These are phyloP conservation scores for Taurulus bubalis DNA, from an alignment of 2,113 vertebrate genomes.

Conservation along the genomic window DNA sequence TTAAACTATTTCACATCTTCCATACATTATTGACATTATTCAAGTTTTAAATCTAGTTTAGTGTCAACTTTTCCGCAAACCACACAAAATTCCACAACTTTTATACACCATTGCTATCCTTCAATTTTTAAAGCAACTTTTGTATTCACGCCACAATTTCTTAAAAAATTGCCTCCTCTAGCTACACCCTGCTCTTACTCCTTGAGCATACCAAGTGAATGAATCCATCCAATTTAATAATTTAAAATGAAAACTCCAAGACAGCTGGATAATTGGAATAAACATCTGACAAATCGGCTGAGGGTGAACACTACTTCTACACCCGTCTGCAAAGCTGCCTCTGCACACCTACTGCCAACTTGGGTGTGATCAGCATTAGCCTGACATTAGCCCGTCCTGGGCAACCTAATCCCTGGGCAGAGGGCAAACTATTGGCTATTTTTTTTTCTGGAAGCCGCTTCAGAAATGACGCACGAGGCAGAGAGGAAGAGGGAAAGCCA, in stretches of 20 bases:
- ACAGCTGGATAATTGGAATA: slow-evolving; percentile 8
- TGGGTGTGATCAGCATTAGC: slow-evolving; percentile 57
- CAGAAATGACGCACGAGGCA: slow-evolving; percentile 38
- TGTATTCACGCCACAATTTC: neutral
- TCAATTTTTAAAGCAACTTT: neutral
- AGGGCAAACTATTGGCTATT: slow-evolving; percentile 63
- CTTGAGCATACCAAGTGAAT: neutral
- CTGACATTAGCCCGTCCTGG: slow-evolving; percentile 51
- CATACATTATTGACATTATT: neutral
- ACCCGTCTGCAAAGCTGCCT: slow-evolving; percentile 32
- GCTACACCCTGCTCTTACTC: neutral
- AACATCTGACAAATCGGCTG: slow-evolving; percentile 26
- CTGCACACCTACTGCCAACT: slow-evolving; percentile 46
- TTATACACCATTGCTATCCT: neutral
- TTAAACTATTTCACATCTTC: neutral
- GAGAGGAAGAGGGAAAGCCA: slow-evolving; percentile 34
- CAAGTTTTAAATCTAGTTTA: no score
- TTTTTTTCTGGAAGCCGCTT: slow-evolving; percentile 65
- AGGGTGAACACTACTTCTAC: slow-evolving; percentile 22
- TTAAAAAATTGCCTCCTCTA: neutral
- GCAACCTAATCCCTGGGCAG: slow-evolving; percentile 53
- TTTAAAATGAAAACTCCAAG: neutral
- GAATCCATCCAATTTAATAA: neutral
- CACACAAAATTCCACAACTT: neutral
- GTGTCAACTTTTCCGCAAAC: neutral